These are phyloP conservation scores for Loxodonta africana DNA, from an alignment of 2,113 vertebrate genomes.

Conservation along the genomic window DNA sequence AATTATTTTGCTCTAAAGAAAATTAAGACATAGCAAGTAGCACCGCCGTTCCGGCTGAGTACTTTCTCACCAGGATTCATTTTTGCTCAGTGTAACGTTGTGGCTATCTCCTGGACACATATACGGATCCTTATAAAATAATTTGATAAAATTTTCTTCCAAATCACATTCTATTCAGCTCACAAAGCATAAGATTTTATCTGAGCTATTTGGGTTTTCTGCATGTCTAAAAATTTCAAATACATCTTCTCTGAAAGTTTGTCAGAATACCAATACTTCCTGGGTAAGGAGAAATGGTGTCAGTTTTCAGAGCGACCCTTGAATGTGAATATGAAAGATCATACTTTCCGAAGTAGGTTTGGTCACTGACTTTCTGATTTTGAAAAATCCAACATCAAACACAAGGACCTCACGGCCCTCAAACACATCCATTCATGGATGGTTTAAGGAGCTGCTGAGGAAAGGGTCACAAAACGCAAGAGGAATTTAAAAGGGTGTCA, in stretches of 20 bases:
- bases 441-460: neutral
- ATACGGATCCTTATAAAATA: neutral
- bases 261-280: neutral
- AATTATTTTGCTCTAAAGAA: constrained; percentile 28
- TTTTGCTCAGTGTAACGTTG: neutral
- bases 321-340: neutral
- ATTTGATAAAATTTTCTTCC: constrained; percentile 22
- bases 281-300: neutral
- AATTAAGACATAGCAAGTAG: neutral
- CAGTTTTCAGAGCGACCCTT: neutral
- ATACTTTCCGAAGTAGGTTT: neutral
- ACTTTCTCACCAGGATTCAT: neutral
- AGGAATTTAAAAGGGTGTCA: neutral
- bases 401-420: neutral
- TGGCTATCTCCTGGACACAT: neutral
- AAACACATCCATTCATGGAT: neutral
- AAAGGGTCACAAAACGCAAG: neutral
- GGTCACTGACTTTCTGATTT: constrained; percentile 5
- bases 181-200: constrained; percentile 19
- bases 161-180: neutral
- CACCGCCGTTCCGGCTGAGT: neutral
- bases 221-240: constrained; percentile 14
- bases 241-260: neutral
- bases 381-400: neutral
- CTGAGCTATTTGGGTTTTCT: neutral